These are phyloP conservation scores for Lycocerus yunnanus DNA, from an alignment of 2,888 invertebrate genomes.

Conservation along the genomic window DNA sequence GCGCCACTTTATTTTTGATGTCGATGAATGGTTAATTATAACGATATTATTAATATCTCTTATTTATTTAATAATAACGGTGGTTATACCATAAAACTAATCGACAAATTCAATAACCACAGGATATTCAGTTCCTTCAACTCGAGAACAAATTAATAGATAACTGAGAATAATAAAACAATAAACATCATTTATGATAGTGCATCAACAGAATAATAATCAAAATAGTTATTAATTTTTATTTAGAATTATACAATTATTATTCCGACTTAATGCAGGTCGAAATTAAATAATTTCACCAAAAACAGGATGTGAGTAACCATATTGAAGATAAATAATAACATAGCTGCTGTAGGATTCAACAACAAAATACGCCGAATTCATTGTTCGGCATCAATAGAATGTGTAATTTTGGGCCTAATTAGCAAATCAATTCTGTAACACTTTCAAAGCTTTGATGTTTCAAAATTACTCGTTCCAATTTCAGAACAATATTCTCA, in stretches of 20 bases:
- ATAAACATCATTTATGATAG: neutral
- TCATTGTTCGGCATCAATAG: neutral
- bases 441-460: neutral
- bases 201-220: neutral
- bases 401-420: neutral
- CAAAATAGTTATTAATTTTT: neutral
- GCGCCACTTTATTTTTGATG: neutral
- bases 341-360: neutral
- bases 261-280: neutral
- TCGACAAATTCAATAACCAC: neutral
- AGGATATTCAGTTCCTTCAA: neutral
- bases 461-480: neutral
- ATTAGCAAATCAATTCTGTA: neutral
- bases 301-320: neutral
- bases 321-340: neutral
- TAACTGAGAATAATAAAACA: neutral
- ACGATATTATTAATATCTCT: neutral
- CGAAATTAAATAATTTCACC: neutral
- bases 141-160: neutral
- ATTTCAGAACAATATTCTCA: neutral
- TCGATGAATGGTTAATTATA: neutral
- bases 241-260: neutral
- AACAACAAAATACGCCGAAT: neutral
- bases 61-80: neutral
- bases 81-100: neutral